These are phyloP conservation scores for Macaca fascicularis DNA, from an alignment of 2,113 vertebrate genomes.

Conservation along the genomic window DNA sequence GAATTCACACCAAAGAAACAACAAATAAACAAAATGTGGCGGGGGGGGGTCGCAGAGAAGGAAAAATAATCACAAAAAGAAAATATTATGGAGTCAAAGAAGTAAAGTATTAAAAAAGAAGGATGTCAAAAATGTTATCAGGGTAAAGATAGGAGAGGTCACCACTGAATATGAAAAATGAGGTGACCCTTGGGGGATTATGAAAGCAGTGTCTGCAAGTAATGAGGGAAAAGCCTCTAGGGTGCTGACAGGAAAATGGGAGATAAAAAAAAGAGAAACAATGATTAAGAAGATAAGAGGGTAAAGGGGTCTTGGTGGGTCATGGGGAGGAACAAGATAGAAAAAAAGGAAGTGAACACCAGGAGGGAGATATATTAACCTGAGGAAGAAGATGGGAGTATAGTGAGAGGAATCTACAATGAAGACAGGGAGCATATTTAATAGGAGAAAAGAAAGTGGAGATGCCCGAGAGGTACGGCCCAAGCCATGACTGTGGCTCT, in stretches of 20 bases:
- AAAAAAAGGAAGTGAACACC: slow-evolving; percentile 9
- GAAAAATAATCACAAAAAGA: not conserved
- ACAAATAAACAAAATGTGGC: not conserved
- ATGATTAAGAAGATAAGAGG: not conserved
- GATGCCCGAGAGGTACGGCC: not conserved
- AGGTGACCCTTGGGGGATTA: not conserved
- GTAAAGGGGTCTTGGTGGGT: not conserved
- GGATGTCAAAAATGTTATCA: not conserved
- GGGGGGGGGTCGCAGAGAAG: not conserved
- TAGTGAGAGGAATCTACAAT: not conserved
- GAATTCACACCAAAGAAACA: not conserved
- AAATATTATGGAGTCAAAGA: not conserved
- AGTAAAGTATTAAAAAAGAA: not conserved
- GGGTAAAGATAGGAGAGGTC: not conserved
- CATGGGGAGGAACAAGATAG: not conserved
- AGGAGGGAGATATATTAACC: not conserved
- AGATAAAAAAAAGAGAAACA: slow-evolving; percentile 28
- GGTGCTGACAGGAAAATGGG: not conserved
- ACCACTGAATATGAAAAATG: not conserved
- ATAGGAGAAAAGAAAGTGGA: not conserved
- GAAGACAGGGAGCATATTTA: not conserved
- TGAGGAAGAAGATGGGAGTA: not conserved
- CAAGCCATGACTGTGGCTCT: not conserved
- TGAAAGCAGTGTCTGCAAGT: not conserved
- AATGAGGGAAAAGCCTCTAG: not conserved